Percentiles rank a stretch among this genome's conserved stretches.
These are phyloP conservation scores for Heteromyza rotundicornis DNA, from an alignment of 2,888 invertebrate genomes.

Conservation along the genomic window DNA sequence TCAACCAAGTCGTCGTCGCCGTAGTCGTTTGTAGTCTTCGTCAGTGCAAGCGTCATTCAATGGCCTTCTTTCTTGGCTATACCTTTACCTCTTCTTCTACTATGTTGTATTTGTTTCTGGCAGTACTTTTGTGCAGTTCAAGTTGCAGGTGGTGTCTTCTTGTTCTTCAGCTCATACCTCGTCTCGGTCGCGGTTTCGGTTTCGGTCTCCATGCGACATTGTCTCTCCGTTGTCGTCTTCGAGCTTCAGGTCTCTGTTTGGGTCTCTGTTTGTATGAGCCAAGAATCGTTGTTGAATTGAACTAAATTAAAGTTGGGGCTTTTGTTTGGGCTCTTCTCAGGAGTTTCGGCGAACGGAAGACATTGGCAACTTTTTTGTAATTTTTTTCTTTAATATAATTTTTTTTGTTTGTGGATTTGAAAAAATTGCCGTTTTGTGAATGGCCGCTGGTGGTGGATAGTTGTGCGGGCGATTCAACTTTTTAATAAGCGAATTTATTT, in stretches of 20 bases:
- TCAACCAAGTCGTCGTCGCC: background rate
- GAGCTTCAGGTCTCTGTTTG: background rate
- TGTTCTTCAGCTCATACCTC: background rate
- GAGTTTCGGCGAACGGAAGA: background rate
- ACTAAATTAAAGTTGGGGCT: slow-evolving; percentile 12
- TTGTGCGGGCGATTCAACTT: background rate
- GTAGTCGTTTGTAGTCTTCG: background rate
- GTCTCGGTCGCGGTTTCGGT: background rate
- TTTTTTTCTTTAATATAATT: background rate
- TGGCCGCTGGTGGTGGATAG: background rate
- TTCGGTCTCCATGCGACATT: background rate
- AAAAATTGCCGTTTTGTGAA: background rate
- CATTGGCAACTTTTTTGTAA: background rate
- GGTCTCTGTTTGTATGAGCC: background rate
- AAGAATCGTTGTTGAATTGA: slow-evolving; percentile 17
- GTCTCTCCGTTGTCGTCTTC: background rate
- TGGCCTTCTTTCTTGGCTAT: background rate
- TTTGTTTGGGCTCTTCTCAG: no score
- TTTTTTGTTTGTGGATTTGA: background rate
- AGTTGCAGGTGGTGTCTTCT: slow-evolving; percentile 1
- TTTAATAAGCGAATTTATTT: background rate
- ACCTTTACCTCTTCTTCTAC: background rate
- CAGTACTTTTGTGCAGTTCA: background rate
- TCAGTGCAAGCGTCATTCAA: background rate
- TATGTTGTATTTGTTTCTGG: background rate